phyloP scores from a whole-genome alignment of 2,113 vertebrate genomes.

The Colius striatus region DNA sequence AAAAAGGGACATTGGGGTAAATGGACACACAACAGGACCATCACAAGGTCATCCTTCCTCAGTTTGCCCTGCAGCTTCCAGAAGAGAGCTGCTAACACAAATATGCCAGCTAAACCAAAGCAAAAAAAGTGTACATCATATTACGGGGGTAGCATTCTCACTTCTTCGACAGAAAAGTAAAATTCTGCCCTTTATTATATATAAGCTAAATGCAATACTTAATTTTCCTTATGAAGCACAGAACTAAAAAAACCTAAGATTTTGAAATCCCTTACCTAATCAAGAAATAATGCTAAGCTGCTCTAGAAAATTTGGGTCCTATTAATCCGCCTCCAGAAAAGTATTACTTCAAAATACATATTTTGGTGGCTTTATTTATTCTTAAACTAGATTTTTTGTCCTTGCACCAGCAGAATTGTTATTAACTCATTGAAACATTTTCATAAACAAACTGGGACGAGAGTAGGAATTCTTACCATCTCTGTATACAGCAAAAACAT shows the following conservation, averaged over 20 bases:
- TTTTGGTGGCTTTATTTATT: neutral
- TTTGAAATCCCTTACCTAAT: neutral
- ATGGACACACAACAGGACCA: fast-evolving
- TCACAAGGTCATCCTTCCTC: neutral
- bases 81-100: neutral
- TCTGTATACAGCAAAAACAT: neutral
- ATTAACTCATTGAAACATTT: neutral
- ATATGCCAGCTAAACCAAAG: neutral
- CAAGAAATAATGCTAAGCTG: neutral
- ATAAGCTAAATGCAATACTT: neutral
- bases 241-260: neutral
- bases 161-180: neutral
- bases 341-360: fast-evolving
- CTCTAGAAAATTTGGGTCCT: neutral
- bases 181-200: neutral
- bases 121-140: fast-evolving
- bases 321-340: neutral
- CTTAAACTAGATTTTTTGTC: neutral
- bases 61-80: neutral
- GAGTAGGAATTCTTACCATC: neutral
- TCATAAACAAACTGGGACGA: neutral
- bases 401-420: neutral
- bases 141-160: neutral
- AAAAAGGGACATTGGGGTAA: neutral
- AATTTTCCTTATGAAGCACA: fast-evolving